These are phyloP conservation scores for Strix uralensis DNA, from an alignment of 2,113 vertebrate species.

Conservation along the genomic window DNA sequence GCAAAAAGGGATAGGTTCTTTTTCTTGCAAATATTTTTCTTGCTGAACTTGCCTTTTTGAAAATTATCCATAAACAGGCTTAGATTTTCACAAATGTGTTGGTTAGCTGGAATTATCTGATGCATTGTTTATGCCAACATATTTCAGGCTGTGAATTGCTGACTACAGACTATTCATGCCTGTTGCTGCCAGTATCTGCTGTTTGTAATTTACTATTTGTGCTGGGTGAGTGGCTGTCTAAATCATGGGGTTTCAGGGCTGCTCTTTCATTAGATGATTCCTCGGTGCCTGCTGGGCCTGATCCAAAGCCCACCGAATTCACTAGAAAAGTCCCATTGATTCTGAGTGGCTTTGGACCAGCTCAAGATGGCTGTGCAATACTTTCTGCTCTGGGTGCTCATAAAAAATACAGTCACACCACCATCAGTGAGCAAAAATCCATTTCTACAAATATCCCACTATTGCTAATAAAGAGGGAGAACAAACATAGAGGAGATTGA, in stretches of 20 bases:
- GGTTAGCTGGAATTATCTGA: slow-evolving; percentile 42
- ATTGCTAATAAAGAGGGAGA: not conserved
- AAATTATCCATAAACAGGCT: not conserved
- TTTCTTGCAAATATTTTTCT: not conserved
- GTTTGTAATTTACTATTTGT: slow-evolving; percentile 24
- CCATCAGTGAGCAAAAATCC: not conserved
- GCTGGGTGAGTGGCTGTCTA: slow-evolving; percentile 21
- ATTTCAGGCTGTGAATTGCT: slow-evolving; percentile 40
- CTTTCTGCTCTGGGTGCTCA: not conserved
- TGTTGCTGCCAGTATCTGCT: slow-evolving; percentile 44
- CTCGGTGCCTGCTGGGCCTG: not conserved
- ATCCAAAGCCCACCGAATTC: not conserved
- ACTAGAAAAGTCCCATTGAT: not conserved
- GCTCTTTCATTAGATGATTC: not conserved
- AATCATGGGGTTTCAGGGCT: not conserved
- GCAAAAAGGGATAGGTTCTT: not conserved
- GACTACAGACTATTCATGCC: slow-evolving; percentile 5
- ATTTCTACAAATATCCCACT: not conserved
- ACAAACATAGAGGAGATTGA: not conserved
- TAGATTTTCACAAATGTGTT: slow-evolving; percentile 37
- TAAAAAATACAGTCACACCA: not conserved
- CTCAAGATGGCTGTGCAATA: not conserved
- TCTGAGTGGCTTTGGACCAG: not conserved
- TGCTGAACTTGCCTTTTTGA: slow-evolving; percentile 17
- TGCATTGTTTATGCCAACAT: slow-evolving; percentile 28